Percentiles rank a stretch among this genome's conserved stretches.
Evolutionary conservation across 1,140 invertebrate species (phyloP).

Genomic region (Drosophila elegans): DNA sequence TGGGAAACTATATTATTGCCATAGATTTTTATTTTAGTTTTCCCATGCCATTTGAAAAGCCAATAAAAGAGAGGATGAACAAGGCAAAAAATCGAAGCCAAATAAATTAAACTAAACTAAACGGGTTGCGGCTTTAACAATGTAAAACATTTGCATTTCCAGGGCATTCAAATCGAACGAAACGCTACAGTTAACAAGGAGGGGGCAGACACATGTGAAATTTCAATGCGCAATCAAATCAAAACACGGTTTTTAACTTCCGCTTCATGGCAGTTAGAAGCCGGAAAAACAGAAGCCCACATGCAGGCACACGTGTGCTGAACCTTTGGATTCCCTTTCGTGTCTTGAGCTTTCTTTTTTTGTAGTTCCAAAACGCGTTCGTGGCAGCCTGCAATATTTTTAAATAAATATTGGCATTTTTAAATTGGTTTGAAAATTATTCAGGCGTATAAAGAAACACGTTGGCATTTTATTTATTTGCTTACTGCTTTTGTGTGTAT

Average conservation of each 20-base stretch:
- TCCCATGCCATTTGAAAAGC: conserved; percentile 18
- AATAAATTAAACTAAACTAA: conserved; percentile 68
- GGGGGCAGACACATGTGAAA: conserved; percentile 38
- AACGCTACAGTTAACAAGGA: conserved; percentile 49
- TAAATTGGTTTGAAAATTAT: conserved; percentile 76
- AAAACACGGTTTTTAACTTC: conserved; percentile 82
- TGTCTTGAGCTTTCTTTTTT: conserved; percentile 19
- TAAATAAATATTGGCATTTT: conserved; percentile 79
- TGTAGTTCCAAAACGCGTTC: conserved; percentile 31
- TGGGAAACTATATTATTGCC: conserved; percentile 10
- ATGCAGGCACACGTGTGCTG: conserved; percentile 12
- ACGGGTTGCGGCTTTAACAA: conserved; percentile 56
- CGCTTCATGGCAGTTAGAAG: conserved; percentile 74
- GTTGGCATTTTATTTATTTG: conserved; percentile 74
- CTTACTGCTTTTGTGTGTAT: conserved; percentile 23
- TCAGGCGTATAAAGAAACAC: conserved; percentile 70
- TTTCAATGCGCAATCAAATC: conserved; percentile 80
- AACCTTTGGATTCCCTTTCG: conserved; percentile 25
- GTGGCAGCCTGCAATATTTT: conserved; percentile 61
- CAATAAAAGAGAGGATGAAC: conserved; percentile 3
- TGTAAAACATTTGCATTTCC: conserved; percentile 70
- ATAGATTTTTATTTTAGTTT: conserved; percentile 25
- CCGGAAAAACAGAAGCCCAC: conserved; percentile 49
- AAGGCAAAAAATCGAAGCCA: conserved; percentile 29
- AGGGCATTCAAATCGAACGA: conserved; percentile 35